Base-by-base conservation (phyloP, 2,888 invertebrate species). In the Xanthia icteritia region DNA sequence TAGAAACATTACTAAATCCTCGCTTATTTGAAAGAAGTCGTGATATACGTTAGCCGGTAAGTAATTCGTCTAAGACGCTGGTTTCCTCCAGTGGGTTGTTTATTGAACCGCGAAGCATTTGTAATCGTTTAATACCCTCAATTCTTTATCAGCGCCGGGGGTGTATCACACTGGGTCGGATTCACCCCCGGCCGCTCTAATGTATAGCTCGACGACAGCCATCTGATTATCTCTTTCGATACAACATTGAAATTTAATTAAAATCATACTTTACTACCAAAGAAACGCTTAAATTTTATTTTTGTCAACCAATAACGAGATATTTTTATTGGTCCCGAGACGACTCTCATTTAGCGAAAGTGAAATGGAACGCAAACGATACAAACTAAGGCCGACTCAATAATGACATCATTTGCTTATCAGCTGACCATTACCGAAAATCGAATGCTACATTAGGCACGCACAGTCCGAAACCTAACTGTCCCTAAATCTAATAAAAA, bases 91-190 rank as follows among this genome's bases (percentile, higher is more conserved):
- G 92, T 93, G 93, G 94, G 92, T 88, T 95, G 96, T 95, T 94
- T 96, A 96, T 96, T 95, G 96, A 95, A 96, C 96, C 95, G 95
- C 95, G 93, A 96, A 95, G 96, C 96, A 96, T 96, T 96, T 96
- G 96, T 96, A 96, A 96, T 96, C 96, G 96, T 96, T 96, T 97
- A 97, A 97, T 97, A 96, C 97, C 96, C 96, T 94, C 96, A 95
- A 95, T 97, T 96, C 96, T 96, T 96, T 97, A 97, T 97, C 97
- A 96, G 95, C 90, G 66, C 58, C 85, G 90, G 86, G 92, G 94
- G 94, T 92, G 93, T 90, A 91, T 91, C 91, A 81, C 92, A 88
- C 87, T 90, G 91, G 88, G 88, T 89, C 92, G 92, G 91, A 90
- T 92, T 92, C 92, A 89, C 93, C 94, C 93, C 93, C 92, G 87